Percentiles rank a stretch among this genome's conserved stretches.
Evolutionary conservation across 2,113 vertebrate genomes (phyloP).

Genomic region (Grus americana): DNA sequence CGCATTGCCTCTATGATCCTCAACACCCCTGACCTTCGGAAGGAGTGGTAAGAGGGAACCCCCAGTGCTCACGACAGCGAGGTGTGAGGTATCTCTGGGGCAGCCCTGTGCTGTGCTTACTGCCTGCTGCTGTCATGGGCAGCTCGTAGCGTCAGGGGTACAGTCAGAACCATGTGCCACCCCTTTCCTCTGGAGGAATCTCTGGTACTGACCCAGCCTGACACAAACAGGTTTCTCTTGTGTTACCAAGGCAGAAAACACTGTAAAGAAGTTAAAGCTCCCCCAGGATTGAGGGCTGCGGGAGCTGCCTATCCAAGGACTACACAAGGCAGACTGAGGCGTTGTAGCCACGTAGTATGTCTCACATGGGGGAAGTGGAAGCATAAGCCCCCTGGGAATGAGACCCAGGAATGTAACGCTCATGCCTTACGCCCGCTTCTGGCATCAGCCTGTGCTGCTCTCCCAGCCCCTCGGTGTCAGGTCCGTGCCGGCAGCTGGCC

Average conservation of each 20-base stretch:
- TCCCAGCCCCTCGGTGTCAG: accelerated
- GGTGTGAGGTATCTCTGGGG: neutral
- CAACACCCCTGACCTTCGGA: slow-evolving; percentile 86
- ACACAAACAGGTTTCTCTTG: neutral
- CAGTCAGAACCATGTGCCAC: neutral
- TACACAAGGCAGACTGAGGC: neutral
- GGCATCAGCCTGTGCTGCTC: neutral
- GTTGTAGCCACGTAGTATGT: neutral
- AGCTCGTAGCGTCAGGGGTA: neutral
- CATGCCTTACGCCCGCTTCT: neutral
- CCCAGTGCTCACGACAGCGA: accelerated
- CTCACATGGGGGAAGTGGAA: neutral
- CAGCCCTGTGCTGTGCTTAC: neutral
- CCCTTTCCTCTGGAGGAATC: neutral
- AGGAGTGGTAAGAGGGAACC: slow-evolving; percentile 83
- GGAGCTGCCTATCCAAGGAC: neutral
- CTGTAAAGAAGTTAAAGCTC: neutral
- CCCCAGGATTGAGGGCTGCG: neutral
- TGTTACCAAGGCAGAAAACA: neutral
- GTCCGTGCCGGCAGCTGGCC: neutral
- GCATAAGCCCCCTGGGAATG: neutral
- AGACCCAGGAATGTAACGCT: neutral
- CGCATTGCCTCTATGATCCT: slow-evolving; percentile 92
- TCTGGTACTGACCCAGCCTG: neutral
- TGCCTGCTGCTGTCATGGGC: neutral